Base-by-base conservation (phyloP, 2,888 invertebrate species). In the Lottia scabra region DNA sequence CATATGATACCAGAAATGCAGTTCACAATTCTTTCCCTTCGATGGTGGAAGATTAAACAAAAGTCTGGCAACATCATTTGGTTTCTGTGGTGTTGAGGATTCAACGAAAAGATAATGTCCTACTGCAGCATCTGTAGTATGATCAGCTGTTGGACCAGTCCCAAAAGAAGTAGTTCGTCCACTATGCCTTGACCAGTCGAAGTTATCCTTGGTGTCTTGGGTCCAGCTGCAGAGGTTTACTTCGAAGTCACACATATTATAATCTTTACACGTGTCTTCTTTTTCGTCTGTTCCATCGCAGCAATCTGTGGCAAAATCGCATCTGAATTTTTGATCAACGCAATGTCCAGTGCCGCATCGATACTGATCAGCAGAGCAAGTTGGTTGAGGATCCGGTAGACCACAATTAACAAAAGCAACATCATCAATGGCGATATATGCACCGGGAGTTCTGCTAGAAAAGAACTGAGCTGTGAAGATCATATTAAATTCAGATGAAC, bases 1-100 rank as follows among this genome's bases (percentile, higher is more conserved):
- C 87, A 87, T 87, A 70, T 85, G 84, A 72, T 85, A 76, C 87
- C 87, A 88, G 77, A 88, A 85, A 68, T 83, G 75, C 26, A 85
- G 70, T 23, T 83, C 80, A 77, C 85, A 85, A 2, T 74, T 30
- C 23, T 56, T 19, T 10, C 79, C 80, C 66, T 30, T 77, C 6
- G 82, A 76, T 23, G 70, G 67, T 26, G 80, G 81, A 26, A 85
- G 67, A 27, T 76, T 76, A 65, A 81, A 82, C 0, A 71, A 64
- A 38, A 85, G 73, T 64, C 76, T 74, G 6, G 83, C 82, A 15
- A 74, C 75, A 65, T 81, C 82, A 46, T 81, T 80, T 16, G 74
- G 73, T 69, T 65, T 74, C 66, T 75, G 75, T 15, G 79, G 81
- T 15, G 70, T 65, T 16, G 83, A 82, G 15, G 84, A 76, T 70